Conservation (phyloP, 1,140 invertebrate species). For the Lanistes nyassanus region DNA sequence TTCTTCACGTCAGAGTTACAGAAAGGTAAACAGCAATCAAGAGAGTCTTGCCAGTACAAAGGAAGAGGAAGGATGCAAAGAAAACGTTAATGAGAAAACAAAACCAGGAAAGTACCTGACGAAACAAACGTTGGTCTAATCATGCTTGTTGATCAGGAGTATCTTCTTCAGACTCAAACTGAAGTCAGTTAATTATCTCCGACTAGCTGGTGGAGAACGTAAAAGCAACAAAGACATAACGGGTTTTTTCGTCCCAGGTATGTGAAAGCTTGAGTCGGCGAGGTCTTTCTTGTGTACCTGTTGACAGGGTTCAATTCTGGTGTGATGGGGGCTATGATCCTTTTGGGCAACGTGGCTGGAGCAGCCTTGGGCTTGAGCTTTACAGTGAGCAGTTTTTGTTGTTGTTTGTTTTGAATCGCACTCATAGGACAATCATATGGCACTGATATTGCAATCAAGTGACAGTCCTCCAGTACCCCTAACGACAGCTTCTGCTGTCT, state of each 20-base stretch:
- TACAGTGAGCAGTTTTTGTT: slow-evolving; percentile 44
- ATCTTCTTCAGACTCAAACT: too few relatives aligned
- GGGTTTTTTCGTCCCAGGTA: not conserved
- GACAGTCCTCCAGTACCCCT: not conserved
- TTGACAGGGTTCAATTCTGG: slow-evolving; percentile 62
- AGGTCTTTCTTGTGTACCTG: not conserved
- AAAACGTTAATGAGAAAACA: too few relatives aligned
- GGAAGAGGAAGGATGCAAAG: too few relatives aligned
- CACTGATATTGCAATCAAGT: not conserved
- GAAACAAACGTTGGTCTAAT: too few relatives aligned
- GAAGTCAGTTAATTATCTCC: too few relatives aligned
- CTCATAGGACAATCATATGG: not conserved
- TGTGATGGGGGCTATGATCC: slow-evolving; percentile 64
- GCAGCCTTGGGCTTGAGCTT: slow-evolving; percentile 60
- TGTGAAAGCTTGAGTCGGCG: not conserved
- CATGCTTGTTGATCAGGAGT: too few relatives aligned
- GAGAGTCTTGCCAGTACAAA: too few relatives aligned
- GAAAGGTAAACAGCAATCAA: too few relatives aligned
- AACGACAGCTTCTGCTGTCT: not conserved
- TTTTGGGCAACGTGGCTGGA: slow-evolving; percentile 62
- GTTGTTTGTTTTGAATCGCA: not conserved
- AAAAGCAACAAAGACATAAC: too few relatives aligned
- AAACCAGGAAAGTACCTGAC: too few relatives aligned
- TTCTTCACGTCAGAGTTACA: too few relatives aligned
- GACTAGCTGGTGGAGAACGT: too few relatives aligned